Percentiles rank a stretch among this genome's conserved stretches.
These are phyloP conservation scores for Ladona fulva DNA, from an alignment of 1,140 invertebrate genomes.

Conservation along the genomic window DNA sequence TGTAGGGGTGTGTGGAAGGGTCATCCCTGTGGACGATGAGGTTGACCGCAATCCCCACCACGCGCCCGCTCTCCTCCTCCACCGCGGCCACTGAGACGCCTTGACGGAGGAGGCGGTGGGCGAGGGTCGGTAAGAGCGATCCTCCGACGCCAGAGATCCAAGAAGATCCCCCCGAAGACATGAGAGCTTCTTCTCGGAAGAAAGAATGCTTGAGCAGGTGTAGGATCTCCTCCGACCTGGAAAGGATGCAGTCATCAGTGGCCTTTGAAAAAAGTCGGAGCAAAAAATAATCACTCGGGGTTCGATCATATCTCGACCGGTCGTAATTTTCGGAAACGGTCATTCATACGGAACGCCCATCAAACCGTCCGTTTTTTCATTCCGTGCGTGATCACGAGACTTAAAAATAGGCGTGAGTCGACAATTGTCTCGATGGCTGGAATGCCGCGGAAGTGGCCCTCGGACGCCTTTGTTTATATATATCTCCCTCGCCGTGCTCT, in stretches of 20 bases:
- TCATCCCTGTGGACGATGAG: conserved; percentile 17
- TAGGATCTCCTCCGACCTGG: conserved; percentile 24
- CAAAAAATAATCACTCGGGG: not conserved
- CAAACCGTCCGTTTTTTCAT: too few species aligned
- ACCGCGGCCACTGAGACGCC: conserved; percentile 25
- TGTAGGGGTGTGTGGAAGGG: not conserved
- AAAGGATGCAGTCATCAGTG: not conserved
- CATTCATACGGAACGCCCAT: not conserved
- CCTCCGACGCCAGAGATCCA: conserved; percentile 22
- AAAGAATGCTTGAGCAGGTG: conserved; percentile 30
- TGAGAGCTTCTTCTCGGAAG: conserved; percentile 28
- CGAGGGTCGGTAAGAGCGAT: conserved; percentile 20
- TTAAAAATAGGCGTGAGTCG: too few species aligned
- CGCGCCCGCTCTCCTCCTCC: conserved; percentile 23
- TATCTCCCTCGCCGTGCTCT: too few species aligned
- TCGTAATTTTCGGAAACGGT: not conserved
- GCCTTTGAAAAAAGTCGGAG: not conserved
- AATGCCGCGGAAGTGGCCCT: too few species aligned
- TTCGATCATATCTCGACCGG: too few species aligned
- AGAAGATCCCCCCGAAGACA: conserved; percentile 22
- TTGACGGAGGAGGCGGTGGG: conserved; percentile 25
- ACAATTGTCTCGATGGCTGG: too few species aligned
- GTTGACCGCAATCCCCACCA: conserved; percentile 27
- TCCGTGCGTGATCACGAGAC: too few species aligned
- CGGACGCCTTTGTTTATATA: too few species aligned